Conservation (phyloP, 2,113 vertebrate species). For the Theristicus caerulescens region DNA sequence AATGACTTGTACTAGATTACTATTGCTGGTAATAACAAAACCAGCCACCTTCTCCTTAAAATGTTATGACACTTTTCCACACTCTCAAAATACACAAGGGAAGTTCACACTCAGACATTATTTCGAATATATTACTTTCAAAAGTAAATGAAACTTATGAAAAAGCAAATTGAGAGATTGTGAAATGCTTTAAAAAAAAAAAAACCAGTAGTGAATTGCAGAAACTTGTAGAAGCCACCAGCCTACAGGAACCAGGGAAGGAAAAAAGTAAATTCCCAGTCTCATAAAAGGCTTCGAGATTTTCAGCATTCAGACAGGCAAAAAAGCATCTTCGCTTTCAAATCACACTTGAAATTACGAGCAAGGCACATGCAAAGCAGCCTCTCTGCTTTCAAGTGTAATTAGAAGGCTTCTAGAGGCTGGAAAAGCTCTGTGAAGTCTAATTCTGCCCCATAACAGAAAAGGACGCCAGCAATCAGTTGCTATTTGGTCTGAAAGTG, state of each 20-base stretch:
- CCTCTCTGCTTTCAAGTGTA: not conserved
- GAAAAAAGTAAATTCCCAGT: not conserved
- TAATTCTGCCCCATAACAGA: not conserved
- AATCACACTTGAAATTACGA: not conserved
- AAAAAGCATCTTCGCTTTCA: not conserved
- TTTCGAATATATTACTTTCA: not conserved
- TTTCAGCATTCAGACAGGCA: not conserved
- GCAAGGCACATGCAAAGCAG: not conserved
- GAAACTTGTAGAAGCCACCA: not conserved
- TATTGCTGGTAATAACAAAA: not conserved
- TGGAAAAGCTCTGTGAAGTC: not conserved
- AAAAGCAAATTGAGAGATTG: not conserved
- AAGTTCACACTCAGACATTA: not conserved
- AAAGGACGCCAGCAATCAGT: not conserved
- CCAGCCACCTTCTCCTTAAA: not conserved
- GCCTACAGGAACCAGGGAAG: not conserved
- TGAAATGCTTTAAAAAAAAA: not conserved
- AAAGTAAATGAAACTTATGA: rapidly evolving
- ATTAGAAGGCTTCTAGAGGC: not conserved
- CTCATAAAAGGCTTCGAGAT: not conserved
- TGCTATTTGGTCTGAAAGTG: not conserved
- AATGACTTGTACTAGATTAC: not conserved
- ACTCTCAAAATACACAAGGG: not conserved
- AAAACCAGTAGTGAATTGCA: not conserved
- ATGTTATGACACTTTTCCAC: not conserved